Percentiles rank a stretch among this genome's conserved stretches.
phyloP scores from a whole-genome alignment of 2,797 vertebrate species.

The Tragopan temminckii region DNA sequence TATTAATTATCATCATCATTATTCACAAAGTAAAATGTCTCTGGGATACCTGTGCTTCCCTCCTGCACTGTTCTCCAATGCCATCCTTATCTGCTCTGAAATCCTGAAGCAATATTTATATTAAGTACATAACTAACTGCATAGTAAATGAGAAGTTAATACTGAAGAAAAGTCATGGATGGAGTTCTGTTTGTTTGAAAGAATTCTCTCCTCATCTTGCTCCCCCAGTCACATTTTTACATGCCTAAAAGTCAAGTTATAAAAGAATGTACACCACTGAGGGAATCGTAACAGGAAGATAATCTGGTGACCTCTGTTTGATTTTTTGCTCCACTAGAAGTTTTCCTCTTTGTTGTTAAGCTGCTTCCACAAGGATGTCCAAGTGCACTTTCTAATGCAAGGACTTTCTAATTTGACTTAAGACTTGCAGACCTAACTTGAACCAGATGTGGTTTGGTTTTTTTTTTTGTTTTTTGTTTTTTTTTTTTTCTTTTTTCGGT shows the following conservation, averaged over 20 bases:
- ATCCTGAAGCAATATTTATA: conserved; percentile 66
- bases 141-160: conserved; percentile 29
- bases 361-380: background rate
- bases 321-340: background rate
- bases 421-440: background rate
- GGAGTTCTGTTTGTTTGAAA: conserved; percentile 23
- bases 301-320: background rate
- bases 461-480: too few relatives aligned
- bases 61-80: conserved; percentile 6
- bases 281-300: background rate
- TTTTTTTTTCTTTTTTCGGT: background rate
- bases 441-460: too few relatives aligned
- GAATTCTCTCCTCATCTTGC: background rate
- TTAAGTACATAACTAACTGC: conserved; percentile 39
- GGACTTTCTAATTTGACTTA: background rate
- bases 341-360: background rate
- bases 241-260: background rate
- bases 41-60: conserved; percentile 69
- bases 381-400: too few relatives aligned
- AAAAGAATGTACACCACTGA: background rate
- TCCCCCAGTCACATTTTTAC: background rate
- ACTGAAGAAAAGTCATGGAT: background rate
- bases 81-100: conserved; percentile 60
- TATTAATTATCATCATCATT: conserved; percentile 79
- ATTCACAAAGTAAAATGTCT: conserved; percentile 65